Evolutionary conservation across 92 coral and sea anemone genomes (phyloP).

Genomic region (Desmophyllum pertusum): DNA sequence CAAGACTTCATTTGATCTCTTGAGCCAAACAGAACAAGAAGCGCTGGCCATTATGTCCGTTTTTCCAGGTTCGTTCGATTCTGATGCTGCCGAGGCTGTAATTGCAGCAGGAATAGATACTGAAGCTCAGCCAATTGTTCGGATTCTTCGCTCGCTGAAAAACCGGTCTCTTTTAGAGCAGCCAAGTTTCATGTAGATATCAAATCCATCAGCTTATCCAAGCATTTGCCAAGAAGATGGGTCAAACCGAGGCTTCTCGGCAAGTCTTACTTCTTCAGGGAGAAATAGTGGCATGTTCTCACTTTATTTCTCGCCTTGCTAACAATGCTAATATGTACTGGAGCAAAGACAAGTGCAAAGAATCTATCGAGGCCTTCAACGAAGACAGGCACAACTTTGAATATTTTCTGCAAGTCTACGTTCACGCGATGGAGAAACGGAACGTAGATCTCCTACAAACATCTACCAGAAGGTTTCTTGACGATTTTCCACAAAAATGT

Average conservation of each 20-base stretch:
- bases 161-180: conserved; percentile 33
- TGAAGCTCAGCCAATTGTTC: background rate
- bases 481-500: conserved; percentile 31
- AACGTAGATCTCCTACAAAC: background rate
- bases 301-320: conserved; percentile 35
- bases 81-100: conserved; percentile 46
- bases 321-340: conserved; percentile 23
- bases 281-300: conserved; percentile 6
- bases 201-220: conserved; percentile 46
- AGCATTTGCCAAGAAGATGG: conserved; percentile 16
- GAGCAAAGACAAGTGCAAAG: conserved; percentile 39
- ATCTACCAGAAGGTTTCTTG: background rate
- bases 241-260: background rate
- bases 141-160: conserved; percentile 23
- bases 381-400: conserved; percentile 38
- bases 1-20: conserved; percentile 40
- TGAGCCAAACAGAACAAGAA: conserved; percentile 8
- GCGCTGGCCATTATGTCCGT: conserved; percentile 42
- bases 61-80: conserved; percentile 49
- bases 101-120: background rate
- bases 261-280: background rate
- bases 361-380: conserved; percentile 24
- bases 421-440: background rate
- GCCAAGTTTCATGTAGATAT: conserved; percentile 21
- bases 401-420: conserved; percentile 5